Conservation (phyloP, 2,113 vertebrate species). For the Zeus faber region DNA sequence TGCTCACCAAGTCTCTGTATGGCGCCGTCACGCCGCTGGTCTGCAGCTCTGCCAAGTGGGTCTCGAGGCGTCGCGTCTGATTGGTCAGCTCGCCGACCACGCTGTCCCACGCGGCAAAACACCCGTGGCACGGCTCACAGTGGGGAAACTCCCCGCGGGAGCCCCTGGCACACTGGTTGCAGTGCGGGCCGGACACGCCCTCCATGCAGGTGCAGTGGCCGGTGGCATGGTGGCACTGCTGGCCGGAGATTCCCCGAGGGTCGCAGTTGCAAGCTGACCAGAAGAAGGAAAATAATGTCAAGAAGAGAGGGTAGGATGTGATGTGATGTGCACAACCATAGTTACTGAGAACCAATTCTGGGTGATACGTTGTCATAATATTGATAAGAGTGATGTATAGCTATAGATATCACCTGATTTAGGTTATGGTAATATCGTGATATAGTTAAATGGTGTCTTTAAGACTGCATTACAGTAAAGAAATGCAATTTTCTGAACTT, state of each 20-base stretch:
- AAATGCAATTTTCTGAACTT: too few species aligned
- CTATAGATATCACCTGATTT: too few species aligned
- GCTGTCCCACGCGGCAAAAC: slow-evolving; percentile 86
- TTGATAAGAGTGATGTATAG: neutral
- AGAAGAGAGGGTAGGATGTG: neutral
- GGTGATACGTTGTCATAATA: neutral
- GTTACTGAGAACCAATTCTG: too few species aligned
- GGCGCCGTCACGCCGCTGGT: slow-evolving; percentile 83
- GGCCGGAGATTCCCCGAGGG: slow-evolving; percentile 80
- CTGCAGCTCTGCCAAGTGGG: slow-evolving; percentile 80
- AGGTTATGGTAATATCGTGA: too few species aligned
- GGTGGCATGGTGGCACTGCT: slow-evolving; percentile 82
- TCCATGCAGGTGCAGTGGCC: slow-evolving; percentile 86
- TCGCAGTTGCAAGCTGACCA: slow-evolving; percentile 89
- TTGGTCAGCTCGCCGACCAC: slow-evolving; percentile 83
- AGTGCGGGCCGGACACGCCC: slow-evolving; percentile 80
- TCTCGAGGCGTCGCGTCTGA: slow-evolving; percentile 80
- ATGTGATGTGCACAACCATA: neutral
- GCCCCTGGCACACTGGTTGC: slow-evolving; percentile 87
- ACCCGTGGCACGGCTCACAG: slow-evolving; percentile 87
- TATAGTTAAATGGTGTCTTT: too few species aligned
- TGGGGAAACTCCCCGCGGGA: slow-evolving; percentile 84
- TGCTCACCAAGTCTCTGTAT: slow-evolving; percentile 78
- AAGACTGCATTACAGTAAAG: too few species aligned
- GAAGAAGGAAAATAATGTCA: neutral